These are phyloP conservation scores for Enteromius thamalakanensis DNA, from an alignment of 2,797 vertebrate species.

Conservation along the genomic window DNA sequence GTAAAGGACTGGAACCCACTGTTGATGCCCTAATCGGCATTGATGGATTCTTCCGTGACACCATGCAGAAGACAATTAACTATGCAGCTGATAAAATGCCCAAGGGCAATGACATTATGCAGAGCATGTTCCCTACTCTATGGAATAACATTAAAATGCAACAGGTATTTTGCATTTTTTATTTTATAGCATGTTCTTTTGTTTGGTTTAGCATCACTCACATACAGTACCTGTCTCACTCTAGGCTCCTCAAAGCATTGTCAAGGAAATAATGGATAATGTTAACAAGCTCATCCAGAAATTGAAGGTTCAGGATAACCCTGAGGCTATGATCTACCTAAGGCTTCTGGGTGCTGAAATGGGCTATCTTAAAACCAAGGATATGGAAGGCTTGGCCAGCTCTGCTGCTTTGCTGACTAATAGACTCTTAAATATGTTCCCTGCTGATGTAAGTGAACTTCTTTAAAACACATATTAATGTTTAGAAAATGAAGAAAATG, in stretches of 20 bases:
- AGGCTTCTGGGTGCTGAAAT: conserved; percentile 90
- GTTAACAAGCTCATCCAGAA: conserved; percentile 85
- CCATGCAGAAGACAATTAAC: conserved; percentile 85
- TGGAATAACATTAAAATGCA: conserved; percentile 70
- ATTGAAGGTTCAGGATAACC: conserved; percentile 76
- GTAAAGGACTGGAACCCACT: conserved; percentile 89
- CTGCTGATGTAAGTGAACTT: conserved; percentile 63
- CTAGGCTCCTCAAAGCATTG: conserved; percentile 76
- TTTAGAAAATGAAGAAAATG: not conserved
- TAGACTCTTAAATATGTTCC: conserved; percentile 75
- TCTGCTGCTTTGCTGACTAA: conserved; percentile 73
- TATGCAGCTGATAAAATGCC: conserved; percentile 86
- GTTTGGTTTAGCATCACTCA: not conserved
- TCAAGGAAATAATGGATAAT: conserved; percentile 81
- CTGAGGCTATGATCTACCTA: conserved; percentile 91
- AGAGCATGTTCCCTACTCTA: conserved; percentile 80
- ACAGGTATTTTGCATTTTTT: conserved; percentile 66
- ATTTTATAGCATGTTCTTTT: conserved; percentile 3
- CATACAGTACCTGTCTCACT: not conserved
- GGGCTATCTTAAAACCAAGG: conserved; percentile 87
- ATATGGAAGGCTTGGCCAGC: conserved; percentile 76
- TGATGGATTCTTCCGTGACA: conserved; percentile 91
- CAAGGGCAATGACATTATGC: conserved; percentile 77
- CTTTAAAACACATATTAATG: conserved; percentile 32
- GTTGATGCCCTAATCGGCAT: conserved; percentile 89